Base-by-base conservation (phyloP, 2,113 vertebrate species). In the Oncorhynchus keta region DNA sequence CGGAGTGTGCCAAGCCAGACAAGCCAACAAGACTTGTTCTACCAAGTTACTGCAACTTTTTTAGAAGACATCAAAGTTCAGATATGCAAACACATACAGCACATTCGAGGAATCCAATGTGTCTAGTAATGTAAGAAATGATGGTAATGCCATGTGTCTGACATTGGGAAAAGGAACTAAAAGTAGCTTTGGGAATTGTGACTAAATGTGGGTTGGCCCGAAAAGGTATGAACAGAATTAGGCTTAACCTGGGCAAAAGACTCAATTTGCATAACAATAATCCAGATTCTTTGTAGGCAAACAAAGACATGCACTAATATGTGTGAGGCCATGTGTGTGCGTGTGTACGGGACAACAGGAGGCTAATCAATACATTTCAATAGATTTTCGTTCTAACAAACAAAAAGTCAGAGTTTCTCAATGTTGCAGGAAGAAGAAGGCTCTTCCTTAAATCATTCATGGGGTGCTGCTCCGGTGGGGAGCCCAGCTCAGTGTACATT, bases 401-500 rank as follows among this genome's bases (percentile, higher is more conserved):
- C 48, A 80, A 83, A 74, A 85, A 74, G 72, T 80, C 70, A 45
- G 72, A 18, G 7, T 65, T 69, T 77, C 35, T 49, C 71, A 67
- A 45, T 26, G 35, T 39, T 69, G 82, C 85, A 81, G 66, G 49
- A 51, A 13, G 49, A 51, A 13, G 49, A 88, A 85, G n/a, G 72
- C 59, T 75, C 48, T 68, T 32, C 8, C 78, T 79, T 92, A 18
- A 91, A 91, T 90, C 79, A 86, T 90, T 89, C 73, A 92, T 72
- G 45, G n/a, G 35, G 1, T 57, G 71, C 79, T 74, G 78, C 45
- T 84, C 55, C 69, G 70, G 51, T 79, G 39, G 80, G 69, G 65
- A 72, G 72, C 74, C 73, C 51, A 51, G 76, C 75, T 76, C 51
- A 57, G 78, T 70, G 32, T 51, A 14, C 11, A 13, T 51, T 51